A percentile compares a stretch with the other conserved stretches of the same genome.
Conservation (phyloP, 2,113 vertebrate genomes). For the Tyrannus savana region DNA sequence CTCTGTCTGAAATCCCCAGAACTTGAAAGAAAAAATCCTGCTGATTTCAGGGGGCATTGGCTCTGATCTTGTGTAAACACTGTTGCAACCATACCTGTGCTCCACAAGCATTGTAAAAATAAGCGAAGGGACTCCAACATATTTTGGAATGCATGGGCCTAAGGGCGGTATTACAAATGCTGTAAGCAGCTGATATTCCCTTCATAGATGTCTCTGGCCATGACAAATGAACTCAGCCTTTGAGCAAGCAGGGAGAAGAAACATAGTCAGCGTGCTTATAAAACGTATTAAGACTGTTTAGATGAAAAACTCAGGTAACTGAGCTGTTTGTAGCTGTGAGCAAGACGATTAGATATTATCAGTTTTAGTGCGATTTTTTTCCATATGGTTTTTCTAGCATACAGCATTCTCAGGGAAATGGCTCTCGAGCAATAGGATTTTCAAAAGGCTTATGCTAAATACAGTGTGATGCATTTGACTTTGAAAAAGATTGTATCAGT, state of each 20-base stretch:
- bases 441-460: neutral
- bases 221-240: neutral
- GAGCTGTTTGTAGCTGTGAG: neutral
- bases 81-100: neutral
- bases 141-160: neutral
- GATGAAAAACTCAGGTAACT: neutral
- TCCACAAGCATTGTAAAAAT: neutral
- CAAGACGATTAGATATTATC: neutral
- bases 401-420: neutral
- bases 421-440: neutral
- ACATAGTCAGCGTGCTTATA: neutral
- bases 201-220: neutral
- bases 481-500: neutral
- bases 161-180: neutral
- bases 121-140: neutral
- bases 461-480: neutral
- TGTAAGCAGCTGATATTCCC: neutral
- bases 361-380: neutral
- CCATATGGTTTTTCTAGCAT: neutral
- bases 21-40: neutral
- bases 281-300: neutral
- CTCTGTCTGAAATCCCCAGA: neutral
- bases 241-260: neutral
- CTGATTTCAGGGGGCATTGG: neutral
- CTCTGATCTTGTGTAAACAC: neutral